Percentiles rank a stretch among this genome's conserved stretches.
Evolutionary conservation across 2,888 invertebrate genomes (phyloP).

Genomic region (Pocota personata): DNA sequence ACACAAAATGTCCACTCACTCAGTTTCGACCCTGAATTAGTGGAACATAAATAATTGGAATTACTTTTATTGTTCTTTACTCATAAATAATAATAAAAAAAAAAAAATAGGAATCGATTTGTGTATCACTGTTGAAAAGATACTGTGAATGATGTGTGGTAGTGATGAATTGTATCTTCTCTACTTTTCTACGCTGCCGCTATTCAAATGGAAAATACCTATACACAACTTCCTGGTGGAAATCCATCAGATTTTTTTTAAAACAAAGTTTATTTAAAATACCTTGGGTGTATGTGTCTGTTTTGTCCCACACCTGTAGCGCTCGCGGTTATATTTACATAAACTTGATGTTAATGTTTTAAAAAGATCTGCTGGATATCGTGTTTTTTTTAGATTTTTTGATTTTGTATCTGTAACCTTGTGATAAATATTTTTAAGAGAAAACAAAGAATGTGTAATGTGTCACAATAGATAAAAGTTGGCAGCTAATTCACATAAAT

Average conservation of each 20-base stretch:
- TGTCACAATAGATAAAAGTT: slow-evolving; percentile 54
- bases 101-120: slow-evolving; percentile 25
- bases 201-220: slow-evolving; percentile 35
- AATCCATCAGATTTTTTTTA: slow-evolving; percentile 24
- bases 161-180: slow-evolving; percentile 61
- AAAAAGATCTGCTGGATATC: background rate
- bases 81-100: slow-evolving; percentile 11
- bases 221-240: slow-evolving; percentile 62
- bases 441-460: slow-evolving; percentile 3
- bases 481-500: slow-evolving; percentile 32
- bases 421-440: slow-evolving; percentile 18
- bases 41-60: slow-evolving; percentile 49
- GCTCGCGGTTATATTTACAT: slow-evolving; percentile 19
- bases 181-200: slow-evolving; percentile 18
- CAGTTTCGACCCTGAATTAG: slow-evolving; percentile 52
- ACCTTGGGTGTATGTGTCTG: background rate
- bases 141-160: slow-evolving; percentile 29
- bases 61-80: slow-evolving; percentile 54
- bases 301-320: slow-evolving; percentile 40
- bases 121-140: slow-evolving; percentile 1
- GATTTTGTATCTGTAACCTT: slow-evolving; percentile 48
- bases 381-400: background rate
- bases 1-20: background rate
- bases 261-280: background rate
- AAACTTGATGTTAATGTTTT: background rate